Base-by-base conservation (phyloP, 1,140 invertebrate genomes). In the Tetraneura akinire region DNA sequence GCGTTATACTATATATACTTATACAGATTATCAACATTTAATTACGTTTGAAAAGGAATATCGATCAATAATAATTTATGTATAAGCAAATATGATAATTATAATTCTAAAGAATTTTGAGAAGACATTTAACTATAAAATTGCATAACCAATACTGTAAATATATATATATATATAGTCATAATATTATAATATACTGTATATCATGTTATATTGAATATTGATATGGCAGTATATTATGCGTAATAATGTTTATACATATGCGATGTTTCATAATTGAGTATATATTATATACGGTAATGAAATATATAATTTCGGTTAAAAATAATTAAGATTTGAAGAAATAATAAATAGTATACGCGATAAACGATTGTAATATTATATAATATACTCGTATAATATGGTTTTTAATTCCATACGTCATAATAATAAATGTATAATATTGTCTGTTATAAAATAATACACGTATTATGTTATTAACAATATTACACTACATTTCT, bases 251-350 rank as follows among this genome's bases (percentile, higher is more conserved):
- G 5, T 42, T 68, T 45, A 21, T 47, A n/a, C n/a, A n/a, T n/a
- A n/a, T n/a, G n/a, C n/a, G 13, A 23, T 23, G 42, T 68, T 47
- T 68, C n/a, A n/a, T n/a, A 23, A 68, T 26, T 23, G 23, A 47
- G 1, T 9, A 16, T 16, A 62, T 26, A 29, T 26, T 62, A 45
- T 57, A 57, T 47, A 68, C 62, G 64, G 37, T 45, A 42, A 66
- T 68, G 66, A 47, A 37, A n/a, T 68, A 68, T 47, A 14, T 26
- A 47, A 64, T 21, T 14, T 64, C 32, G n/a, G 32, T 42, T 64
- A 11, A 37, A 11, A 37, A 64, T 37, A 18, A 64, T 64, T n/a
- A n/a, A n/a, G n/a, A 64, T 64, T 64, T 64, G 9, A 64, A 29
- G 1, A 64, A 64, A 64, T 9, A n/a, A n/a, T n/a, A n/a, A n/a